Evolutionary conservation across 2,797 vertebrate species (phyloP), one percentile per base, ranked within the genome.

Genomic region (Scolopax bukidnonensis): DNA sequence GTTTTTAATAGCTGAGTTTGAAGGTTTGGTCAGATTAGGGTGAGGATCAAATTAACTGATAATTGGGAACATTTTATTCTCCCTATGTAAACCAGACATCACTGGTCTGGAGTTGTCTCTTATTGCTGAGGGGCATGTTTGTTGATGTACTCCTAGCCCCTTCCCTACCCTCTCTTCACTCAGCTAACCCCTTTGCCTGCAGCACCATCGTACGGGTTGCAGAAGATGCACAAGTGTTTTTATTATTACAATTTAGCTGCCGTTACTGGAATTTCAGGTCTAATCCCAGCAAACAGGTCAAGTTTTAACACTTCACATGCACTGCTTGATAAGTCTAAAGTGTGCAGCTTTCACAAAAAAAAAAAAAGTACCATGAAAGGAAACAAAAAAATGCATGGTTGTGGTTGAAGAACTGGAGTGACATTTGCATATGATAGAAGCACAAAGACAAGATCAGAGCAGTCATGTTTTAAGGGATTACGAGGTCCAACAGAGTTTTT

Each of bases 41-140:
- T 81, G 67, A 90, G 51, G 51, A 96, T 95, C 71, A 94, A 81
- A 81, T 96, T 87, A 95, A 65, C 51, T 89, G 75, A 36, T 93
- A 96, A 94, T 56, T 85, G 7, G 65, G 54, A 94, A 88, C 84
- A 89, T 51, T 73, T 84, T 86, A 53, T 92, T 60, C 59, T 91
- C 60, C 45, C 36, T 67, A 4, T 25, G 33, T 81, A 91, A 95
- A 93, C 65, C 57, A 93, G 77, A 90, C 68, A 74, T 54, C 10
- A 2, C 43, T 56, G 73, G 21, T 89, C 51, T 77, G 67, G 45
- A 83, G 71, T 15, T 75, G 61, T 67, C 74, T 73, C 12, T 73
- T 89, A 38, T 8, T 69, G 75, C 84, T 92, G 73, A 71, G 41
- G 78, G 87, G 59, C 51, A 93, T 70, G 41, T 89, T 91, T 96